Conservation (phyloP, 2,797 vertebrate species). For the Siniperca scherzeri region DNA sequence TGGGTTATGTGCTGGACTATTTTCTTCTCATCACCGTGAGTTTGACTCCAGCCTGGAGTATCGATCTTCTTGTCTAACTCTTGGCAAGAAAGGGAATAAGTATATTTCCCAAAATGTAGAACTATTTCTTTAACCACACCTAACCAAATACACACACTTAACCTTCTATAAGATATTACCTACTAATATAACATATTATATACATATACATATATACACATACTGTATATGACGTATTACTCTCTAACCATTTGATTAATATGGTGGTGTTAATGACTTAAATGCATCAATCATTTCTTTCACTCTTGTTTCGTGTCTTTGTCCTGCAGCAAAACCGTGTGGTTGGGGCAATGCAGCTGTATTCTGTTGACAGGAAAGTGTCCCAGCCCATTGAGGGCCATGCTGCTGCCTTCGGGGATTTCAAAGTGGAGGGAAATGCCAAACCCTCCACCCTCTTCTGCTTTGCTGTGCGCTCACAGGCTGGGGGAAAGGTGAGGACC, state of each 20-base stretch:
- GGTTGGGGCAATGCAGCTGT: conserved; percentile 96
- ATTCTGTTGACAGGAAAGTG: conserved; percentile 94
- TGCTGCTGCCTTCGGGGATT: conserved; percentile 94
- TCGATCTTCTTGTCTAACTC: too few species aligned
- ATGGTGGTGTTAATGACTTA: neutral
- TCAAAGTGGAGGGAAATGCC: conserved; percentile 92
- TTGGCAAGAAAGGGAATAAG: too few species aligned
- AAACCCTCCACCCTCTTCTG: conserved; percentile 93
- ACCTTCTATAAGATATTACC: neutral
- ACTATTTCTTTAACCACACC: neutral
- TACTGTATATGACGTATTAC: neutral
- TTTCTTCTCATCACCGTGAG: too few species aligned
- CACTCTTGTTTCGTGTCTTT: conserved; percentile 17
- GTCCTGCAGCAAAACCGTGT: conserved; percentile 92
- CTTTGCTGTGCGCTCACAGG: conserved; percentile 92
- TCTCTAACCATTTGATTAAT: neutral
- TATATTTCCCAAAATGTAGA: too few species aligned
- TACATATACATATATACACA: neutral
- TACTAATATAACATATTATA: neutral
- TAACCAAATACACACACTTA: neutral
- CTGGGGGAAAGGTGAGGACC: conserved; percentile 92
- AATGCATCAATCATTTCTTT: neutral
- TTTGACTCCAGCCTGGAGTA: too few species aligned
- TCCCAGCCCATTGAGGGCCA: conserved; percentile 96
- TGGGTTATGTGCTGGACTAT: neutral